A percentile compares a stretch with the other conserved stretches of the same genome.
Conservation (phyloP, 1,140 invertebrate species). For the Drosophila seguyi region DNA sequence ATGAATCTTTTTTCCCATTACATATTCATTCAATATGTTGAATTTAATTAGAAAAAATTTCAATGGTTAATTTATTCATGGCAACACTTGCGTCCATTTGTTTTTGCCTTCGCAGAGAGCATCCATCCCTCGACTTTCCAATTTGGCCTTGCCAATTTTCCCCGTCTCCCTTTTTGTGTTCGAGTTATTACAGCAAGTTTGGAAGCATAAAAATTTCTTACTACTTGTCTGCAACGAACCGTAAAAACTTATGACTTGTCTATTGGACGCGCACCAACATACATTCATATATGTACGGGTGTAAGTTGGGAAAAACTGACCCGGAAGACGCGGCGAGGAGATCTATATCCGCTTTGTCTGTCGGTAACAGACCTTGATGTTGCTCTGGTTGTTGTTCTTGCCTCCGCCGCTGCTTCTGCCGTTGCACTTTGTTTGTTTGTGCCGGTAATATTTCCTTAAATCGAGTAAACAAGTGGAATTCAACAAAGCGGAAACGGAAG, state of each 20-base stretch:
- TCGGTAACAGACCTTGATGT: slow-evolving; percentile 20
- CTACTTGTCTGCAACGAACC: slow-evolving; percentile 77
- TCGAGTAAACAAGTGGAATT: slow-evolving; percentile 83
- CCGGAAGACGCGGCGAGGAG: slow-evolving; percentile 31
- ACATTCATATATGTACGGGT: neutral
- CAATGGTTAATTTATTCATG: slow-evolving; percentile 25
- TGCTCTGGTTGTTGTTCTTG: slow-evolving; percentile 20
- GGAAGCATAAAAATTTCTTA: slow-evolving; percentile 81
- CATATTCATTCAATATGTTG: neutral
- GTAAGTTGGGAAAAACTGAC: slow-evolving; percentile 11
- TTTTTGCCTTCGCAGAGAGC: slow-evolving; percentile 24
- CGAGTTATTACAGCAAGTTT: slow-evolving; percentile 77
- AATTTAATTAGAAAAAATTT: slow-evolving; percentile 8
- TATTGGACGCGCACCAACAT: slow-evolving; percentile 58
- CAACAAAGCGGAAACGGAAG: slow-evolving; percentile 83
- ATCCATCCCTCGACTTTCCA: slow-evolving; percentile 36
- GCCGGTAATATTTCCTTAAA: slow-evolving; percentile 83
- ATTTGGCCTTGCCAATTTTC: slow-evolving; percentile 23
- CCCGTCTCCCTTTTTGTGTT: slow-evolving; percentile 32
- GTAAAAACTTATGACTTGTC: slow-evolving; percentile 81
- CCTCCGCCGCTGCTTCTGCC: slow-evolving; percentile 28
- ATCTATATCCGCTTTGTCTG: slow-evolving; percentile 55
- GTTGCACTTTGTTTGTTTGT: slow-evolving; percentile 81
- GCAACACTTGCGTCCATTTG: slow-evolving; percentile 11
- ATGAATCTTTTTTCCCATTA: neutral